A percentile compares a stretch with the other conserved stretches of the same genome.
These are phyloP conservation scores for Drosophila malerkotliana DNA, from an alignment of 1,140 invertebrate genomes.

Conservation along the genomic window DNA sequence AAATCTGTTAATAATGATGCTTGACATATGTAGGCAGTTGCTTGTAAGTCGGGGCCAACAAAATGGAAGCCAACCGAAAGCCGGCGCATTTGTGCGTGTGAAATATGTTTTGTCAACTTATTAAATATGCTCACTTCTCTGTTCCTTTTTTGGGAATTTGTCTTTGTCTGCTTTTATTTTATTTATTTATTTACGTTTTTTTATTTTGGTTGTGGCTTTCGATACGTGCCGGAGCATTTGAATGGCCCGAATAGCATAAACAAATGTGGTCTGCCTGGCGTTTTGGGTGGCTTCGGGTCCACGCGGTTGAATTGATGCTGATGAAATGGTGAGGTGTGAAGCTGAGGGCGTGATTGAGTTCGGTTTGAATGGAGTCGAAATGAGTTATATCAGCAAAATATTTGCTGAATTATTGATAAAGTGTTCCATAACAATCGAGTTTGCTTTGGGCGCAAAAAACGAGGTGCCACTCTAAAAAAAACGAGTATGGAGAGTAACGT, in stretches of 20 bases:
- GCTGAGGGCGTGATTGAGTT: constrained; percentile 42
- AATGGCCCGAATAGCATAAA: constrained; percentile 45
- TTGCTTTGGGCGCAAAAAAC: neutral
- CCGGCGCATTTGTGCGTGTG: constrained; percentile 76
- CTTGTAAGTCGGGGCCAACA: constrained; percentile 44
- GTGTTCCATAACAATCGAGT: constrained; percentile 5
- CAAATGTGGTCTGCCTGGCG: constrained; percentile 19
- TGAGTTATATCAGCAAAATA: constrained; percentile 44
- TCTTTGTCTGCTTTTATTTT: constrained; percentile 26
- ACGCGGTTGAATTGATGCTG: constrained; percentile 45
- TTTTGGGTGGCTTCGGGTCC: constrained; percentile 16
- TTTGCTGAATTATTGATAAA: constrained; percentile 35
- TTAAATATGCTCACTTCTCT: constrained; percentile 73
- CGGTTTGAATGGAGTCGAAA: constrained; percentile 30
- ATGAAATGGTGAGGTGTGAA: constrained; percentile 31
- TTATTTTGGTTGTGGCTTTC: constrained; percentile 25
- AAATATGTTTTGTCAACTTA: constrained; percentile 81
- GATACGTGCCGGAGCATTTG: constrained; percentile 60
- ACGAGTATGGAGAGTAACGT: neutral
- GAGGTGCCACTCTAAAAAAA: neutral
- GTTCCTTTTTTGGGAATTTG: constrained; percentile 37
- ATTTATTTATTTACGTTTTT: constrained; percentile 8
- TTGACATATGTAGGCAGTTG: constrained; percentile 68
- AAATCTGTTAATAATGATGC: constrained; percentile 82
- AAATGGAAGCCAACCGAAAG: constrained; percentile 52